A percentile compares a stretch with the other conserved stretches of the same genome.
Evolutionary conservation across 1,140 invertebrate genomes (phyloP).

Genomic region (Panulirus ornatus): DNA sequence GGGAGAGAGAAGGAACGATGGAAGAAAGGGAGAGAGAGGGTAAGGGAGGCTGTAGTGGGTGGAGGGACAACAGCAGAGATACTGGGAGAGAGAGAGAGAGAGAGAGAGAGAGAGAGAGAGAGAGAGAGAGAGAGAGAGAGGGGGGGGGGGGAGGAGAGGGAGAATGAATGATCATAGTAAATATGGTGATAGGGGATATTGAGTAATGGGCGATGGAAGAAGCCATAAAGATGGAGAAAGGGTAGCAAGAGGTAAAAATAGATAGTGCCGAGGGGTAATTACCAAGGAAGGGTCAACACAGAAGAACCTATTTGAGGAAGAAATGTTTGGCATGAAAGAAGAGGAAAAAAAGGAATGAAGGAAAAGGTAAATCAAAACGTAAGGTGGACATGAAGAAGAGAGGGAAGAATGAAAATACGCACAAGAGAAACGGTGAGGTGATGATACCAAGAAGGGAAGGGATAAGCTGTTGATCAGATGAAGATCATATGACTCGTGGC

Average conservation of each 20-base stretch:
- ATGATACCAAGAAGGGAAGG: background rate
- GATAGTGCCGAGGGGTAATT: background rate
- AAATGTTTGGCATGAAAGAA: background rate
- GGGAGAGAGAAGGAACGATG: background rate
- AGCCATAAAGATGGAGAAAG: background rate
- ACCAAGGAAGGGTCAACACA: background rate
- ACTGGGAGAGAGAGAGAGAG: constrained; percentile 20
- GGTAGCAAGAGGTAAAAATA: background rate
- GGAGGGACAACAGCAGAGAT: background rate
- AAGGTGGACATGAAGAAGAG: too few species aligned
- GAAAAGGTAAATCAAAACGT: background rate
- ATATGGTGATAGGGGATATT: background rate
- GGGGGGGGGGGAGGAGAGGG: background rate
- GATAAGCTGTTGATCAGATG: background rate
- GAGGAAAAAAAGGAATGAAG: background rate
- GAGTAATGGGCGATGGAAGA: background rate
- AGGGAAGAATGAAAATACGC: background rate
- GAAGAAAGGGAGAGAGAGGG: constrained; percentile 12
- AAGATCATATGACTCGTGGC: too few species aligned
- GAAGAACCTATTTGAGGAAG: background rate
- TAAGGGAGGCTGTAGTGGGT: background rate
- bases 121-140: constrained; percentile 24
- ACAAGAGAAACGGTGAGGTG: background rate
- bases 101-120: constrained; percentile 16
- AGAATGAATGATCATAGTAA: background rate